phyloP scores from a whole-genome alignment of 2,888 invertebrate genomes.

The Oegoconia quadripuncta region DNA sequence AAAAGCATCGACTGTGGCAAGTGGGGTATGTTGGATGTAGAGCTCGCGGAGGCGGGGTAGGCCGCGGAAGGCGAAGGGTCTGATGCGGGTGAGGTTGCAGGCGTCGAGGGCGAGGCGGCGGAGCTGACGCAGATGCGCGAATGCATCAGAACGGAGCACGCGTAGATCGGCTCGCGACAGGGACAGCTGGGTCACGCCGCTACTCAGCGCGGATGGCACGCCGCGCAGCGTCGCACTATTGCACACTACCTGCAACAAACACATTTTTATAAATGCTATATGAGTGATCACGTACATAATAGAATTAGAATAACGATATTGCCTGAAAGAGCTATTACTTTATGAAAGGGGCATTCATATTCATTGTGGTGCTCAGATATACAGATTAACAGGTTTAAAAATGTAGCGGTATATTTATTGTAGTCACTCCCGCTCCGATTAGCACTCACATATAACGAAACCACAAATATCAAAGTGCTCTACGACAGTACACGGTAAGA shows the following conservation, averaged over 20 bases:
- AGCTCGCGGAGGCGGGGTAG: conserved; percentile 87
- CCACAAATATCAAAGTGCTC: too few species aligned
- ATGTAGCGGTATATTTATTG: too few species aligned
- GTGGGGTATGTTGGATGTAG: conserved; percentile 91
- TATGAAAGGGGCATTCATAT: too few species aligned
- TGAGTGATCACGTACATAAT: too few species aligned
- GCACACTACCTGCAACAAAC: conserved; percentile 88
- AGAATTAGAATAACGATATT: too few species aligned
- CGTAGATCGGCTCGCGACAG: conserved; percentile 92
- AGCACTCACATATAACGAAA: too few species aligned
- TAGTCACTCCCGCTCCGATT: too few species aligned
- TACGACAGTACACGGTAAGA: too few species aligned
- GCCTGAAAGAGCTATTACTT: too few species aligned
- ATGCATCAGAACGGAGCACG: conserved; percentile 89
- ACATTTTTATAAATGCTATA: too few species aligned
- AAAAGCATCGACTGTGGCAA: conserved; percentile 88
- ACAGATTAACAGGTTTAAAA: too few species aligned
- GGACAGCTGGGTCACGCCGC: conserved; percentile 90
- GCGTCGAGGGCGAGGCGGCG: conserved; percentile 91
- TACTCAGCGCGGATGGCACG: conserved; percentile 87
- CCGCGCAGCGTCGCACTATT: conserved; percentile 90
- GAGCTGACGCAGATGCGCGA: conserved; percentile 87
- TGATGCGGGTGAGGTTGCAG: conserved; percentile 90
- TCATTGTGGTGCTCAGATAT: too few species aligned
- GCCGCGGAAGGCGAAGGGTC: conserved; percentile 92